These are phyloP conservation scores for Crambe crambe DNA, from an alignment of 37 sponge, comb jelly and placozoan species.

Conservation along the genomic window DNA sequence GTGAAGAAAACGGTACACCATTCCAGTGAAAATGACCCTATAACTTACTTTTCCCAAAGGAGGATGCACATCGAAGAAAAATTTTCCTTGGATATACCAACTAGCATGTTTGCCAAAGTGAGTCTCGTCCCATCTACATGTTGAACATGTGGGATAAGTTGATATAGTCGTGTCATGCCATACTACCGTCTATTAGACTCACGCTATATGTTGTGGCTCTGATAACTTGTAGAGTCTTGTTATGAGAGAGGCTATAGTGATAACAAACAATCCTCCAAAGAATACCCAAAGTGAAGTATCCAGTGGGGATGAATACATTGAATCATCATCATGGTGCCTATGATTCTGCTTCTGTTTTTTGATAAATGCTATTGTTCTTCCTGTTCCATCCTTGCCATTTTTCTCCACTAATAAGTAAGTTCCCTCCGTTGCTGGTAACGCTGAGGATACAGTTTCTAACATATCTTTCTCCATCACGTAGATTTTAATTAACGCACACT, in stretches of 20 bases:
- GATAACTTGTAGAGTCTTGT: constrained; percentile 80
- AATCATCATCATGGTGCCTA: not conserved
- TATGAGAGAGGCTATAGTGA: constrained; percentile 37
- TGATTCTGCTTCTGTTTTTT: not conserved
- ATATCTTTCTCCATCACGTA: too few relatives aligned
- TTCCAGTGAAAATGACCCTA: too few relatives aligned
- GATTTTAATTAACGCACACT: too few relatives aligned
- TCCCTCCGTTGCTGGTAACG: not conserved
- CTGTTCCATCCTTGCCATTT: not conserved
- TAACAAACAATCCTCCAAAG: constrained; percentile 47
- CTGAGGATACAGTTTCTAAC: too few relatives aligned
- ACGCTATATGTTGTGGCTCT: constrained; percentile 87
- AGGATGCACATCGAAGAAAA: constrained; percentile 98
- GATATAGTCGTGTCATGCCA: not conserved
- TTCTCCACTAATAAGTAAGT: not conserved
- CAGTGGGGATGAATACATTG: constrained; percentile 40
- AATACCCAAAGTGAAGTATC: constrained; percentile 30
- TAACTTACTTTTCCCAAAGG: constrained; percentile 92
- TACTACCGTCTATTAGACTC: constrained; percentile 21
- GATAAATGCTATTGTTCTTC: not conserved
- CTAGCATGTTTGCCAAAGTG: constrained; percentile 99
- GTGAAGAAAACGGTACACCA: too few relatives aligned
- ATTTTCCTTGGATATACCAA: constrained; percentile 90
- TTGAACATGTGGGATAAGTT: not conserved
- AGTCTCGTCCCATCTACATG: constrained; percentile 95